Conservation (phyloP, 1,140 invertebrate genomes). For the Oreohelix idahoensis region DNA sequence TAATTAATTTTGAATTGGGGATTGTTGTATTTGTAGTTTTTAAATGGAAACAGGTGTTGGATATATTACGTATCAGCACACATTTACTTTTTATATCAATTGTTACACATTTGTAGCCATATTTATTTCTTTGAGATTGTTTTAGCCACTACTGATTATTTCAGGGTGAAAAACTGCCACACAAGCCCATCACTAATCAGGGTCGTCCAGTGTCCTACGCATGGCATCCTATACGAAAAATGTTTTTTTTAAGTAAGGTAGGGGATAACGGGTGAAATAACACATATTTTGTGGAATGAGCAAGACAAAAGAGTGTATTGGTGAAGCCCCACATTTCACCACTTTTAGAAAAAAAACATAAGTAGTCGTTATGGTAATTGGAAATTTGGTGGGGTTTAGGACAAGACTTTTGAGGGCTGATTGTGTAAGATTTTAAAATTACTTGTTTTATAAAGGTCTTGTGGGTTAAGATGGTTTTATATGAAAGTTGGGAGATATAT, state of each 20-base stretch:
- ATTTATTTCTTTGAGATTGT: too few species aligned
- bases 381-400: conserved; percentile 90
- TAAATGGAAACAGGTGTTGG: too few species aligned
- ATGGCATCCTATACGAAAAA: conserved; percentile 90
- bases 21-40: too few species aligned
- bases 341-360: too few species aligned
- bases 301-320: conserved; percentile 79
- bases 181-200: conserved; percentile 79
- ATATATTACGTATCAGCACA: too few species aligned
- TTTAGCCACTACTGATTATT: too few species aligned
- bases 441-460: too few species aligned
- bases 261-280: conserved; percentile 91
- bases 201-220: conserved; percentile 78
- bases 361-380: conserved; percentile 81
- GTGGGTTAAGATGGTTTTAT: too few species aligned
- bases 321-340: conserved; percentile 85
- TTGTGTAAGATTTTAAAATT: conserved; percentile 52
- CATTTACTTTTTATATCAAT: too few species aligned
- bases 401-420: conserved; percentile 80
- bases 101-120: too few species aligned
- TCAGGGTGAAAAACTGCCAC: conserved; percentile 84
- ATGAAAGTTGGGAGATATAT: too few species aligned
- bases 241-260: conserved; percentile 89
- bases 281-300: conserved; percentile 86
- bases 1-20: too few species aligned